These are phyloP conservation scores for Carposina sasakii DNA, from an alignment of 1,140 invertebrate genomes.

Conservation along the genomic window DNA sequence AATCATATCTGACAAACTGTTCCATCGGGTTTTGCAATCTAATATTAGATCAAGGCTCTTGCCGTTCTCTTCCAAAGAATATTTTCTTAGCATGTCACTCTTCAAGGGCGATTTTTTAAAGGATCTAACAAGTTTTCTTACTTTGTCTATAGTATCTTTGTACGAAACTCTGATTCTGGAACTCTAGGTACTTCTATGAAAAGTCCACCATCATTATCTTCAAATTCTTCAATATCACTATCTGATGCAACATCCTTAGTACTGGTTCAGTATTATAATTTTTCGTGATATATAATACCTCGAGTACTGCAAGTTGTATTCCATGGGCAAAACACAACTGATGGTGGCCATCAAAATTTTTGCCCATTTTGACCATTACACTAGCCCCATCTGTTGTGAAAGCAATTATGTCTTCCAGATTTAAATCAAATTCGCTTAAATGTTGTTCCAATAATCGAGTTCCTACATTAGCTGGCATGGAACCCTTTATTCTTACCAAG, in stretches of 20 bases:
- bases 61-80: slow-evolving; percentile 6
- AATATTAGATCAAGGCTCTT: slow-evolving; percentile 6
- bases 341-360: slow-evolving; percentile 2
- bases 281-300: slow-evolving; percentile 16
- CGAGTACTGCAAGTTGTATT: slow-evolving; percentile 15
- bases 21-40: slow-evolving; percentile 15
- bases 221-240: neutral
- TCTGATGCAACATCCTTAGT: too few species aligned
- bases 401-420: slow-evolving; percentile 10
- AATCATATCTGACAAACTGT: slow-evolving; percentile 11
- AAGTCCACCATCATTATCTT: neutral
- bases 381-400: slow-evolving; percentile 13
- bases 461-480: neutral
- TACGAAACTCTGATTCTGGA: too few species aligned
- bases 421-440: slow-evolving; percentile 1
- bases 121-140: slow-evolving; percentile 7
- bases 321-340: slow-evolving; percentile 19
- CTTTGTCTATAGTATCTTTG: slow-evolving; percentile 9
- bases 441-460: neutral
- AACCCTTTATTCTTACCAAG: slow-evolving; percentile 12
- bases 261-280: too few species aligned
- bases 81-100: slow-evolving; percentile 12
- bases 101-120: slow-evolving; percentile 15
- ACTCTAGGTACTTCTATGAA: slow-evolving; percentile 7
- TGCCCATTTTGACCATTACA: slow-evolving; percentile 16